Conservation (phyloP, 1,140 invertebrate species). For the Pseudomyrmex sp. region DNA sequence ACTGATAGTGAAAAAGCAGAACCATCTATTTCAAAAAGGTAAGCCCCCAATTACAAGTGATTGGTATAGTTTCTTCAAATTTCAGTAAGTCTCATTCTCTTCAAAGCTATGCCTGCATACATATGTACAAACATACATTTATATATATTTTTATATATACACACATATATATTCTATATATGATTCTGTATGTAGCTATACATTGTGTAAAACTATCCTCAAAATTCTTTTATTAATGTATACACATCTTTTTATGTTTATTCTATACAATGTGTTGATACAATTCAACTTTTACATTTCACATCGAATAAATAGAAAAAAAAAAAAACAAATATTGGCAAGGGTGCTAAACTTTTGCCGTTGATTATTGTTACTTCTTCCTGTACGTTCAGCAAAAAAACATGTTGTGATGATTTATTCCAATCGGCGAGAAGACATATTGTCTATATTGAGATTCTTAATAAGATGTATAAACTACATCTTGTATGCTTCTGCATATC, state of each 20-base stretch:
- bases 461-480: conserved; percentile 26
- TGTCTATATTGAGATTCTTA: conserved; percentile 9
- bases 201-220: conserved; percentile 35
- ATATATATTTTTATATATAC: conserved; percentile 40
- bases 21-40: conserved; percentile 83
- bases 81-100: conserved; percentile 77
- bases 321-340: conserved; percentile 36
- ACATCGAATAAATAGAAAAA: conserved; percentile 40
- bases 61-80: conserved; percentile 82
- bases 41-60: conserved; percentile 80
- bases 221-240: conserved; percentile 33
- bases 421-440: conserved; percentile 24
- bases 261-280: conserved; percentile 34
- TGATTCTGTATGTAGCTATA: conserved; percentile 35
- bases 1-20: conserved; percentile 85
- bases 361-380: conserved; percentile 39
- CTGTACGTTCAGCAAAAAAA: conserved; percentile 8
- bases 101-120: conserved; percentile 60
- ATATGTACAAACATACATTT: conserved; percentile 53
- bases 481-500: conserved; percentile 42
- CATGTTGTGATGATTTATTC: conserved; percentile 10
- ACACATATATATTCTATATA: conserved; percentile 53
- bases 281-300: conserved; percentile 63
- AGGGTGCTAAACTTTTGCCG: conserved; percentile 24
- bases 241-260: conserved; percentile 54